These are phyloP conservation scores for Chloromyia formosa DNA, from an alignment of 2,888 invertebrate species.

Conservation along the genomic window DNA sequence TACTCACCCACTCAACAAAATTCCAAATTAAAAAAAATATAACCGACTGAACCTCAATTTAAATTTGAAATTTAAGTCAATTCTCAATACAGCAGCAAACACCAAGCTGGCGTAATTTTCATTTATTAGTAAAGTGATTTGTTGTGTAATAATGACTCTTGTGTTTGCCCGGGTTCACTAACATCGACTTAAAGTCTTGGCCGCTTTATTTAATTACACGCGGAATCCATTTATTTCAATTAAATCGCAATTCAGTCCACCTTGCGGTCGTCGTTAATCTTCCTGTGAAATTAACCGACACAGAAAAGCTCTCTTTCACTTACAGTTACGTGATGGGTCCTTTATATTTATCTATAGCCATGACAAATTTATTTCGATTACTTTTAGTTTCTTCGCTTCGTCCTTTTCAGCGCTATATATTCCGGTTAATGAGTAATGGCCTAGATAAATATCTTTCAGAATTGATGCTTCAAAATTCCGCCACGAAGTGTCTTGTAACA, in stretches of 20 bases:
- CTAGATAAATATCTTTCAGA: constrained; percentile 1
- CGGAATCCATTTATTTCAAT: background rate
- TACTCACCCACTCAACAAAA: no score
- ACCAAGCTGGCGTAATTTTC: no score
- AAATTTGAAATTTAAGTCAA: no score
- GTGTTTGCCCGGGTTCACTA: no score
- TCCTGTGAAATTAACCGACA: background rate
- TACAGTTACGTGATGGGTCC: background rate
- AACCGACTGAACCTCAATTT: no score
- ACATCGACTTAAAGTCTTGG: no score
- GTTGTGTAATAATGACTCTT: no score
- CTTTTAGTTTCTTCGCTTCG: background rate
- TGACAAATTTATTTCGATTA: constrained; percentile 20
- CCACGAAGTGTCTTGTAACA: background rate
- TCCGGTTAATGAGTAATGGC: constrained; percentile 35
- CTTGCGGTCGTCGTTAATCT: background rate
- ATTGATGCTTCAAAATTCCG: background rate
- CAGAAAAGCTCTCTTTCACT: background rate
- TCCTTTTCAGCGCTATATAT: constrained; percentile 15
- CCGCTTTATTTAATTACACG: background rate
- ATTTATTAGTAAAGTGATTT: no score
- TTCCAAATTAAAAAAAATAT: no score
- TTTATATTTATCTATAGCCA: constrained; percentile 6
- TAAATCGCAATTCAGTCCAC: background rate
- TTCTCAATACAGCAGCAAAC: no score